Base-by-base conservation (phyloP, 1,140 invertebrate genomes). In the Cotesia chilonis region DNA sequence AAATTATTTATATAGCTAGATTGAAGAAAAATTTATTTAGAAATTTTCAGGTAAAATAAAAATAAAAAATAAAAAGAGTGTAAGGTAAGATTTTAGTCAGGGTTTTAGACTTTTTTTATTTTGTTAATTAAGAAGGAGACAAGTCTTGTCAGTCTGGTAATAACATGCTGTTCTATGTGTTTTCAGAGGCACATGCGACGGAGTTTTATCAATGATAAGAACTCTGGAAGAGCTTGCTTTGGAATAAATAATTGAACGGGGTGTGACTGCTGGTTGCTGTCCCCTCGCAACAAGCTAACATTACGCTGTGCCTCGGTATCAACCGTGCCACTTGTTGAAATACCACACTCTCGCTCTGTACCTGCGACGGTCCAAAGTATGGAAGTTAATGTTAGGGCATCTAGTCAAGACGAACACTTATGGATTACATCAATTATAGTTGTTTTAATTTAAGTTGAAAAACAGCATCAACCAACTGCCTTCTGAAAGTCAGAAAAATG, bases 111-210 rank as follows among this genome's bases (percentile, higher is more conserved):
- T 78, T 7, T 75, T 60, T 73, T 75, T 71, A 36, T 77, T 79
- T 78, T 81, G 76, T 73, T 77, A 72, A 75, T 73, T 77, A 72
- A 75, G 74, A 80, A 80, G 75, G 79, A 83, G 74, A 79, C 76
- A 76, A 82, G 81, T 84, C 78, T 82, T 82, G 83, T 85, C 84
- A 86, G 85, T 87, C 84, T 87, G 85, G 84, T 85, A 81, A 79
- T 85, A 85, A 87, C 81, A 81, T 87, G 86, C 84, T 87, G 85
- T 87, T 87, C 82, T 86, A 85, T 87, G 80, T 84, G 79, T 85
- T 88, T 88, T 84, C 85, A 88, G 87, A 87, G 85, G 87, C 86
- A 87, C 87, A 87, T 80, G 87, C 86, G 85, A 83, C 80, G 84
- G 84, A 86, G 83, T 85, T 82, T 84, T 85, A 83, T 84, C 77